Conservation (phyloP, 53 echinoderm and acorn worm genomes). For the Echinometra lucunter region DNA sequence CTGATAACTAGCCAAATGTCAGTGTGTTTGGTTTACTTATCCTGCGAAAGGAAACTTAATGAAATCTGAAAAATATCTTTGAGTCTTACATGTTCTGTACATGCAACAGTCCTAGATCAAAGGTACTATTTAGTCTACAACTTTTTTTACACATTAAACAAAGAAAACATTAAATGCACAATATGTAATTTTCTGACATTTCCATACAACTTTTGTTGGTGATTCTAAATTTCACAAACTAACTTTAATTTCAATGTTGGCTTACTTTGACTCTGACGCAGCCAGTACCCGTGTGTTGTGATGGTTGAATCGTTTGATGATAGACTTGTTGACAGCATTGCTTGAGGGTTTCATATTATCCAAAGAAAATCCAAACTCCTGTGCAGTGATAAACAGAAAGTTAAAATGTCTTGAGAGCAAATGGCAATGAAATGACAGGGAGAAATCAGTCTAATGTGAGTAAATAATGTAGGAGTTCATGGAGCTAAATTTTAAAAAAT, state of each 20-base stretch:
- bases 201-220: too few species aligned
- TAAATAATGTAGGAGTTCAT: not conserved
- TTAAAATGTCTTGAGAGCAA: not conserved
- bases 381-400: not conserved
- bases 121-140: too few species aligned
- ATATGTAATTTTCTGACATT: too few species aligned
- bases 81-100: too few species aligned
- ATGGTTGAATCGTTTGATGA: constrained; percentile 96
- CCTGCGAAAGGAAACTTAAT: too few species aligned
- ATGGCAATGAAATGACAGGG: not conserved
- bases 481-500: too few species aligned
- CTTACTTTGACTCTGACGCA: constrained; percentile 78
- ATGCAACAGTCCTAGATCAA: too few species aligned
- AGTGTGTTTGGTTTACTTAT: too few species aligned
- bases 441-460: not conserved
- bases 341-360: constrained; percentile 67
- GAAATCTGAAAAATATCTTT: too few species aligned
- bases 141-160: too few species aligned
- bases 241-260: not conserved
- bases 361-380: constrained; percentile 87
- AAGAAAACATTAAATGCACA: too few species aligned
- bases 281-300: constrained; percentile 95
- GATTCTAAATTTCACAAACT: not conserved
- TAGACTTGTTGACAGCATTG: constrained; percentile 83
- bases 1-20: too few species aligned